phyloP scores from a whole-genome alignment of 64 coral and sea anemone species.

The Pocillopora damicornis region DNA sequence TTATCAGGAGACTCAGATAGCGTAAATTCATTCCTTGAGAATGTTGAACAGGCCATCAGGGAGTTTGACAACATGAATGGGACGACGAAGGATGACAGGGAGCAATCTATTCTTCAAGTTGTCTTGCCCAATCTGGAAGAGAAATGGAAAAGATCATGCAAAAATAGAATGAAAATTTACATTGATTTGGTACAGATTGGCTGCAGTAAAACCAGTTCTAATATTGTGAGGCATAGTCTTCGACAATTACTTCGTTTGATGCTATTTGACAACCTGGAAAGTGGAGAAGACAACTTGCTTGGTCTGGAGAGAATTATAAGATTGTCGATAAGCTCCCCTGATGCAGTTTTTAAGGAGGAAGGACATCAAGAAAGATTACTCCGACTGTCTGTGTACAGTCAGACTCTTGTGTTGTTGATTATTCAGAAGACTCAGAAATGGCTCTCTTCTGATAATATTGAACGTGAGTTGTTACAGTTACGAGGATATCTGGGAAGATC shows the following conservation, averaged over 20 bases:
- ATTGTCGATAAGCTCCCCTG: neutral
- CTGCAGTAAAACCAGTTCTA: neutral
- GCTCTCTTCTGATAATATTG: neutral
- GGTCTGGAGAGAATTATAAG: neutral
- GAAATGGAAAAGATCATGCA: neutral
- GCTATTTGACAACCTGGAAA: neutral
- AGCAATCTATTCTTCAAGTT: neutral
- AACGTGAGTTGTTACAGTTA: neutral
- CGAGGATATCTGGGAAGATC: neutral
- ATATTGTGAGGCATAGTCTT: neutral
- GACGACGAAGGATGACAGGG: neutral
- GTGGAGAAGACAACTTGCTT: neutral
- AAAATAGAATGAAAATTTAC: neutral
- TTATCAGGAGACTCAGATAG: neutral
- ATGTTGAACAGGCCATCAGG: neutral
- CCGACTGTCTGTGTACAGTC: neutral
- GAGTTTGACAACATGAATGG: neutral
- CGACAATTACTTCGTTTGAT: neutral
- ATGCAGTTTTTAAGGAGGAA: neutral
- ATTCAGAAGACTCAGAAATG: neutral
- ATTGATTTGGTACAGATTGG: neutral
- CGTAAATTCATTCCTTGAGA: neutral
- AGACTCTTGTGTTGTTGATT: neutral
- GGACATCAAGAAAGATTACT: neutral
- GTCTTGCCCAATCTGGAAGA: neutral